phyloP scores from a whole-genome alignment of 2,888 invertebrate species.

The Andrena trimmerana region DNA sequence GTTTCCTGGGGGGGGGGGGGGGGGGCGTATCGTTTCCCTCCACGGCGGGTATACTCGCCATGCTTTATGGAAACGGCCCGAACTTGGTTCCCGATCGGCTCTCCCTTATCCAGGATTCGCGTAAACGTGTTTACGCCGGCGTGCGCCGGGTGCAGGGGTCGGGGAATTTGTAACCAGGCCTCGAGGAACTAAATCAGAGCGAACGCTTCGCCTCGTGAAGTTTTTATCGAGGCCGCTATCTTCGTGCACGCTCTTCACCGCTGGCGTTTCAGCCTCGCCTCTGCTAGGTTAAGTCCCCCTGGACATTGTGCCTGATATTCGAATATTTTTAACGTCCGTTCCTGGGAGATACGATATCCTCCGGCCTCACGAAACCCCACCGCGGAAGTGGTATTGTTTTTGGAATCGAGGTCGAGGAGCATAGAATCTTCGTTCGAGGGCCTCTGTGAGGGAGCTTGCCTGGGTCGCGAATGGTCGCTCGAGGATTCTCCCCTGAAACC shows the following conservation, averaged over 20 bases:
- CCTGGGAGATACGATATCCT: neutral
- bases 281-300: neutral
- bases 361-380: neutral
- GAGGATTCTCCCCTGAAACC: neutral
- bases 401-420: constrained; percentile 12
- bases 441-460: neutral
- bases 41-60: constrained; percentile 8
- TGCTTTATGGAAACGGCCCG: constrained; percentile 40
- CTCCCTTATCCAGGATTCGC: constrained; percentile 10
- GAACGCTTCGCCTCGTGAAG: constrained; percentile 3
- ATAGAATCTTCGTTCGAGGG: neutral
- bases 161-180: constrained; percentile 12
- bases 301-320: neutral
- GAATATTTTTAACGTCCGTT: neutral
- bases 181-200: constrained; percentile 28
- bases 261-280: neutral
- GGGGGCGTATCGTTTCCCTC: constrained; percentile 11
- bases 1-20: neutral
- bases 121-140: constrained; percentile 23
- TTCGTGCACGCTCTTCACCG: neutral
- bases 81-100: constrained; percentile 39
- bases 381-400: neutral
- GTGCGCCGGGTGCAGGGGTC: neutral
- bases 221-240: constrained; percentile 34
- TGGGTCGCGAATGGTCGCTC: constrained; percentile 20